Base-by-base conservation (phyloP, 2,888 invertebrate genomes). In the Campaea margaritaria region DNA sequence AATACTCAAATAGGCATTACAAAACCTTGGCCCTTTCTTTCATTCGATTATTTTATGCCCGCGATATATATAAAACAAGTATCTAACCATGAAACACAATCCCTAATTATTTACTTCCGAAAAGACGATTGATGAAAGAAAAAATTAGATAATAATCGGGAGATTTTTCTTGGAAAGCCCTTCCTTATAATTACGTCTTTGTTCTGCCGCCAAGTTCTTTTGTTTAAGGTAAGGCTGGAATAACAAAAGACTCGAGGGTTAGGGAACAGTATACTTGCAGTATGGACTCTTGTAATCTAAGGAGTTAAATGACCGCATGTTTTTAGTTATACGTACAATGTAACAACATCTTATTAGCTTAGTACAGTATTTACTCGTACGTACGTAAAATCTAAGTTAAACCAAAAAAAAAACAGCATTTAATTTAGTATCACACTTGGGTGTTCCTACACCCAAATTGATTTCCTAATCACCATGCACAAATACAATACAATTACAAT, bases 171-270 rank as follows among this genome's bases (percentile, higher is more conserved):
- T 74, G 74, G 64, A 73, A 70, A 77, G 72, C 80, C 81, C 78
- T 83, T 84, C 76, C 74, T 72, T 82, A 80, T 89, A 90, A 91
- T 90, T 88, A 87, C 79, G 82, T 84, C 84, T 85, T 91, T 91
- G 89, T 91, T 81, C 79, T 69, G 71, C 79, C 73, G 76, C 74
- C 76, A 77, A 78, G 75, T 79, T 78, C 88, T 83, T 84, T 91
- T 90, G 91, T 91, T 83, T 82, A 80, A 77, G 73, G 72, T 75
- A 84, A 85, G 82, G 78, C 73, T 71, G 79, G 81, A 81, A 82
- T 82, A 89, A 90, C 89, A 88, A 89, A 86, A 81, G 87, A 73
- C 68, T 68, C 69, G 82, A 55, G 50, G 52, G 51, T 5, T 46
- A 8, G 43, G 47, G 50, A 34, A 8, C 27, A 36, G 36, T 42